Percentiles rank a stretch among this genome's conserved stretches.
Conservation (phyloP, 2,113 vertebrate species). For the Zonotrichia leucophrys region DNA sequence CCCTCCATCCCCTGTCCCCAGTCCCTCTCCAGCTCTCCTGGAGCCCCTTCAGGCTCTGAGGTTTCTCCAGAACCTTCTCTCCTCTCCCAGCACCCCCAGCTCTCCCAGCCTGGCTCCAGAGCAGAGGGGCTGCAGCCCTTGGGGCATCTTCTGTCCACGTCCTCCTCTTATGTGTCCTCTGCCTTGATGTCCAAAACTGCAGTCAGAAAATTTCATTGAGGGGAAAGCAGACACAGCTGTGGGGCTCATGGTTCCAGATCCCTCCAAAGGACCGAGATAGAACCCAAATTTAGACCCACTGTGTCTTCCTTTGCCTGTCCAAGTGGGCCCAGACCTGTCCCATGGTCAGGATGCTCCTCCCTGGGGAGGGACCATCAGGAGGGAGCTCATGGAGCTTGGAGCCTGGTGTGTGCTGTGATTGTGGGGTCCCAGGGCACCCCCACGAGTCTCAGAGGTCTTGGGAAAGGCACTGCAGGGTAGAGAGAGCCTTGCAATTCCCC, state of each 20-base stretch:
- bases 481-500: background rate
- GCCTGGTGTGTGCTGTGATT: background rate
- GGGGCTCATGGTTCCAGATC: background rate
- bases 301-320: background rate
- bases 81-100: background rate
- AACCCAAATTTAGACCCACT: fast-evolving
- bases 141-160: background rate
- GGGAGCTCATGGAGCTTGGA: background rate
- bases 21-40: background rate
- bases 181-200: background rate
- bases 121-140: background rate
- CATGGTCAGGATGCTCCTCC: too few species aligned
- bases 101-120: background rate
- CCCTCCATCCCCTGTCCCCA: fast-evolving
- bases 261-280: background rate
- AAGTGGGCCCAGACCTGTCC: background rate
- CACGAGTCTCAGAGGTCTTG: fast-evolving
- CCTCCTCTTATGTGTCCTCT: too few species aligned
- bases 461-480: background rate
- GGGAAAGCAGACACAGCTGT: background rate
- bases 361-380: background rate
- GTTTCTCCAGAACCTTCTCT: fast-evolving
- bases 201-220: background rate
- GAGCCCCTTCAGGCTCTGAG: background rate
- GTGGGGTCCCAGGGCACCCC: background rate